Evolutionary conservation across 2,113 vertebrate genomes (phyloP), one percentile per base, ranked within the genome.

Genomic region (Zosterops borbonicus): DNA sequence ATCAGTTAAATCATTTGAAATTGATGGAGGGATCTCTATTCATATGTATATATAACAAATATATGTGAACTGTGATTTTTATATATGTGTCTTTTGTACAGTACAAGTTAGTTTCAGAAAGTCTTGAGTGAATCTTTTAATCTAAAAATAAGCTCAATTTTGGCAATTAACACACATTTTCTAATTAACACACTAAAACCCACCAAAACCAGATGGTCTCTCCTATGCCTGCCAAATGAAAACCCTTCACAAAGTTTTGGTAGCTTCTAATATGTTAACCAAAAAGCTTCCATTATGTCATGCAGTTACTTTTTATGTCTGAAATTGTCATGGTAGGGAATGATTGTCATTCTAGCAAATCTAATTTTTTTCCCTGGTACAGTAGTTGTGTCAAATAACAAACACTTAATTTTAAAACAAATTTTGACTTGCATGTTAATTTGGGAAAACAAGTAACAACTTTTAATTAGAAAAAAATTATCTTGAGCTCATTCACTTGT

Each of bases 341-440:
- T 65, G 8, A 46, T 44, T 59, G 68, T 79, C 17, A 35, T 82
- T 93, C 35, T 68, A 4, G 60, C 28, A 78, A 78, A 53, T 69
- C 6, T 41, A 1, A 0, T 12, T n/a, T 35, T 35, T 74, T 74
- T 24, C 4, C 4, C 14, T 9, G 1, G 12, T 49, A 12, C 2
- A 25, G 11, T 19, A 35, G 8, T 31, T 75, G 9, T 19, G 9
- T 68, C 62, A 88, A 60, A 52, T 74, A 70, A 7, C 64, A 29
- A 87, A 37, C 7, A 14, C 9, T 44, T 78, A n/a, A 23, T 87
- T 83, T 77, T 46, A 31, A 67, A 82, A 42, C 7, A 41, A 42
- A 35, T 33, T 58, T 46, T 85, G 41, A 8, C 14, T 55, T 68
- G 11, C 17, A 3, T 29, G 9, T 42, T 63, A 47, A 35, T 90